These are phyloP conservation scores for Phanerotoma sp. DNA, from an alignment of 2,888 invertebrate species.

Conservation along the genomic window DNA sequence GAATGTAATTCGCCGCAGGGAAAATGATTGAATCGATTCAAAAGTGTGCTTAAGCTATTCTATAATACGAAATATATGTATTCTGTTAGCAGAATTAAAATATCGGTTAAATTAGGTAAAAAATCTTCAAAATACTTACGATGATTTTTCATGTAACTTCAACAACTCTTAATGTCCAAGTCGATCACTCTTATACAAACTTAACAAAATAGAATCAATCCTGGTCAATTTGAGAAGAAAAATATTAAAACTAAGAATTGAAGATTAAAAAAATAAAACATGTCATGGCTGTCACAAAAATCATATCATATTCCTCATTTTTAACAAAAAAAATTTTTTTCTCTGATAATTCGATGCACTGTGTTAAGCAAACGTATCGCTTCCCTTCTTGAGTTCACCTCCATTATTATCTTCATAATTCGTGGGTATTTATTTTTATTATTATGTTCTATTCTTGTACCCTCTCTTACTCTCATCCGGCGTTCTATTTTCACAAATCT, in stretches of 20 bases:
- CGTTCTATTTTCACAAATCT: conserved; percentile 9
- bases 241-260: neutral
- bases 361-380: conserved; percentile 39
- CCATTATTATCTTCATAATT: conserved; percentile 21
- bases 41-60: too few relatives aligned
- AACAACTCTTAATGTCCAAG: too few relatives aligned
- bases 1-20: too few relatives aligned
- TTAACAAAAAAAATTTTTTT: conserved; percentile 22
- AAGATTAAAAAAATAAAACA: neutral
- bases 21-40: too few relatives aligned
- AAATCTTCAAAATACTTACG: too few relatives aligned
- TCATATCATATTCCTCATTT: conserved; percentile 40
- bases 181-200: neutral
- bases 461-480: conserved; percentile 9
- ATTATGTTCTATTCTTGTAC: conserved; percentile 23
- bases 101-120: too few relatives aligned
- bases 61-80: too few relatives aligned
- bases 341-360: conserved; percentile 22
- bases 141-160: too few relatives aligned
- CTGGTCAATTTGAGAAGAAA: too few relatives aligned
- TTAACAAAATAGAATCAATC: too few relatives aligned
- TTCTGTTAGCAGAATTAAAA: too few relatives aligned
- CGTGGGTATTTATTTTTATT: too few relatives aligned
- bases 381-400: conserved; percentile 28
- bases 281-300: conserved; percentile 27